A percentile compares a stretch with the other conserved stretches of the same genome.
Evolutionary conservation across 2,888 invertebrate species (phyloP).

Genomic region (Mythimna lalbum): DNA sequence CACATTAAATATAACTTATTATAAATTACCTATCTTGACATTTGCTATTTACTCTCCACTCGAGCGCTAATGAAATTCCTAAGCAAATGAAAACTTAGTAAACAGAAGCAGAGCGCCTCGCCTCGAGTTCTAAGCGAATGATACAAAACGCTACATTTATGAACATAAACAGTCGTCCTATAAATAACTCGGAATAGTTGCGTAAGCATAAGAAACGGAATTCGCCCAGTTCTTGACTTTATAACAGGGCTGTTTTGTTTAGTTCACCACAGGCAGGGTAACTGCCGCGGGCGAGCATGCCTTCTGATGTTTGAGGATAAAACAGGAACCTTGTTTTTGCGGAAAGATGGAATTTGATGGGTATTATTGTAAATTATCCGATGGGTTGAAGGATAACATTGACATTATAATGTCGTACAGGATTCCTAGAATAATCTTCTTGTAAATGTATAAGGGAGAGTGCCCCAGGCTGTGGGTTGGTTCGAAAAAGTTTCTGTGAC

Average conservation of each 20-base stretch:
- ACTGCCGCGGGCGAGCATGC: slow-evolving; percentile 61
- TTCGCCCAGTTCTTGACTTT: slow-evolving; percentile 64
- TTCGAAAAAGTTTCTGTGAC: too few species aligned
- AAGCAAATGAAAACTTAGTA: slow-evolving; percentile 41
- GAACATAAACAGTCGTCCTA: slow-evolving; percentile 50
- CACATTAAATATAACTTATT: slow-evolving; percentile 5
- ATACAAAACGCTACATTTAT: slow-evolving; percentile 55
- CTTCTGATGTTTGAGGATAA: slow-evolving; percentile 60
- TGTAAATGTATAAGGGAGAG: neutral
- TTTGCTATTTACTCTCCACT: slow-evolving; percentile 8
- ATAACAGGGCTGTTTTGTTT: slow-evolving; percentile 68
- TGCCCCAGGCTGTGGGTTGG: neutral
- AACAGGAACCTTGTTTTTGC: slow-evolving; percentile 50
- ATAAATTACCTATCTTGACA: slow-evolving; percentile 5
- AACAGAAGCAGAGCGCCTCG: slow-evolving; percentile 25
- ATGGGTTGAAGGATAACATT: slow-evolving; percentile 31
- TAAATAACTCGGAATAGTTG: slow-evolving; percentile 70
- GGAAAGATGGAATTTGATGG: slow-evolving; percentile 15
- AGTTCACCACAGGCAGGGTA: slow-evolving; percentile 56
- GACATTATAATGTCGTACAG: slow-evolving; percentile 1
- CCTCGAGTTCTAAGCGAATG: slow-evolving; percentile 15
- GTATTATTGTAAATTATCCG: slow-evolving; percentile 26
- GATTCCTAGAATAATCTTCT: neutral
- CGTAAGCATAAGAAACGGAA: slow-evolving; percentile 67
- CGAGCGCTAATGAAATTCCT: slow-evolving; percentile 48